A percentile compares a stretch with the other conserved stretches of the same genome.
Conservation (phyloP, 2,113 vertebrate species). For the Cyanistes caeruleus region DNA sequence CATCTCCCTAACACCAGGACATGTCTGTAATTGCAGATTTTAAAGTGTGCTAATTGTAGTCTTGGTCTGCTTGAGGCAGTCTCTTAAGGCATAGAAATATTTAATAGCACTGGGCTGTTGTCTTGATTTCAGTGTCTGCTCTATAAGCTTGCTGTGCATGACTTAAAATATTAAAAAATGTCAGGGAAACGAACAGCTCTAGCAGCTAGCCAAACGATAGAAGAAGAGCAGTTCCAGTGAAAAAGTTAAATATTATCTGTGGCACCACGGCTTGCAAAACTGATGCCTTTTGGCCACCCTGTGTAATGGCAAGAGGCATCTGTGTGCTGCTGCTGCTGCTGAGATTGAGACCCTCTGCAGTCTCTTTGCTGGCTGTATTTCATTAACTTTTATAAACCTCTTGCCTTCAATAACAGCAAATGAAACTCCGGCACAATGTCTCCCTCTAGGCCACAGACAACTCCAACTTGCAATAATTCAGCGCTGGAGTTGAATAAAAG, state of each 20-base stretch:
- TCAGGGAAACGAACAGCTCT: background rate
- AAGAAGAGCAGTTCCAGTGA: background rate
- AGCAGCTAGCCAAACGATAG: background rate
- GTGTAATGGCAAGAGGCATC: background rate
- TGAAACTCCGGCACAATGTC: constrained; percentile 44
- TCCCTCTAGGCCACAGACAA: constrained; percentile 59
- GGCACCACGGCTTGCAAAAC: background rate
- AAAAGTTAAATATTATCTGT: background rate
- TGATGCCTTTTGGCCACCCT: background rate
- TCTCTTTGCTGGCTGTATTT: constrained; percentile 41
- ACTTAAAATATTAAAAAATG: background rate
- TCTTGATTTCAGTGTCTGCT: background rate
- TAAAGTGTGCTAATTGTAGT: background rate
- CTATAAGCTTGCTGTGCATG: background rate
- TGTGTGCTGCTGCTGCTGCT: background rate
- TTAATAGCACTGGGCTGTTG: background rate
- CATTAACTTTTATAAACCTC: constrained; percentile 70
- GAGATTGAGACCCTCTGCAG: background rate
- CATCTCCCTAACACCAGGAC: background rate
- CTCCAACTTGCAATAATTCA: constrained; percentile 36
- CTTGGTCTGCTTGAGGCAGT: background rate
- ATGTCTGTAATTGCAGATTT: background rate
- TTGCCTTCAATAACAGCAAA: constrained; percentile 64
- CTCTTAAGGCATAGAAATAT: background rate
- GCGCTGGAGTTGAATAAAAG: constrained; percentile 23